Base-by-base conservation (phyloP, 1,140 invertebrate genomes). In the Aphaenogaster ashmeadi region DNA sequence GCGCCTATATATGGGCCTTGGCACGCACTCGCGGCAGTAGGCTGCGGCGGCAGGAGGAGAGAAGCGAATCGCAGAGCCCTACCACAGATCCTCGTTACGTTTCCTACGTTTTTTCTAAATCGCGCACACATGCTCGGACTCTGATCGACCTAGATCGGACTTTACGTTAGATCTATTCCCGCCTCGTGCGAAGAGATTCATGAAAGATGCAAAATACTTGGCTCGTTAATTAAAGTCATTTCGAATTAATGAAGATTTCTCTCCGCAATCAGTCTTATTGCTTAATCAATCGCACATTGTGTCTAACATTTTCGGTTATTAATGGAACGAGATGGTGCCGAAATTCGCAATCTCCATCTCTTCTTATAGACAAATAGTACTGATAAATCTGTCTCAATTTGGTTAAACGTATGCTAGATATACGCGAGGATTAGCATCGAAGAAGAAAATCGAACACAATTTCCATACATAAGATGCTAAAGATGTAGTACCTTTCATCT, bases 1-100 rank as follows among this genome's bases (percentile, higher is more conserved):
- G 86, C 66, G 71, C 58, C 88, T 91, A 91, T 93, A 93, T 93
- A 93, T 90, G 90, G 88, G 78, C 56, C 81, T 58, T 44, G 47
- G 36, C 9, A 15, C 47, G 2, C 38, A 44, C n/a, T 50, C 27
- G 64, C 69, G 38, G 3, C n/a, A 44, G 50, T 33, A 27, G 21
- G 9, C 27, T n/a, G 79, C 36, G 8, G 50, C 15, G 41, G 18
- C 27, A 33, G 66, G 11, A 64, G n/a, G 54, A 36, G 69, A 84
- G 44, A 18, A 71, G n/a, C 18, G 54, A 60, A 74, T 60, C 54
- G 27, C 27, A 36, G 47, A 84, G 33, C 18, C 69, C 6, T 52
- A 83, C 11, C 56, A 41, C 71, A 27, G 33, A 60, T 60, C 33
- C 54, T 74, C 13, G 27, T 50, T 21, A 27, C 27, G 18, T 60